Evolutionary conservation across 2,113 vertebrate species (phyloP).

Genomic region (Ornithorhynchus anatinus): DNA sequence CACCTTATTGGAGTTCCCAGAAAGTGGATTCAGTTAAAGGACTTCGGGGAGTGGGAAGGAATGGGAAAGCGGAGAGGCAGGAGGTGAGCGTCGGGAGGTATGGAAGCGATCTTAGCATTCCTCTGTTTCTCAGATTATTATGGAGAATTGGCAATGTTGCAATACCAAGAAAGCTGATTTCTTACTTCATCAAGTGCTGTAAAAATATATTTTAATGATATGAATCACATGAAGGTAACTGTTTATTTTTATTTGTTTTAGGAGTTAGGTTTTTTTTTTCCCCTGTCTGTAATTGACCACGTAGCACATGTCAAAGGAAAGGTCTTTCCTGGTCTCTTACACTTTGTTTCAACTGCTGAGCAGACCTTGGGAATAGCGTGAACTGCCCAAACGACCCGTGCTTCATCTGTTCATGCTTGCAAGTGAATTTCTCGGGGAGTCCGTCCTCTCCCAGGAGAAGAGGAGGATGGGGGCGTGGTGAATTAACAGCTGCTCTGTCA

Average conservation of each 20-base stretch:
- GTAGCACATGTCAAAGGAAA: conserved; percentile 54
- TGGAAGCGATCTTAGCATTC: conserved; percentile 62
- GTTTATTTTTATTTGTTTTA: conserved; percentile 58
- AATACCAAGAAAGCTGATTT: conserved; percentile 72
- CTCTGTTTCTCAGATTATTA: conserved; percentile 73
- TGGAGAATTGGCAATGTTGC: conserved; percentile 71
- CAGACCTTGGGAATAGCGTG: conserved; percentile 59
- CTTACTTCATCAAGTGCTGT: conserved; percentile 83
- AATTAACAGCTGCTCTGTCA: too few relatives aligned
- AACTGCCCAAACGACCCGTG: conserved; percentile 46
- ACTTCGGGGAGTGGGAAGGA: conserved; percentile 30
- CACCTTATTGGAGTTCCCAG: conserved; percentile 53
- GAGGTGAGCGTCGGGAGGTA: conserved; percentile 38
- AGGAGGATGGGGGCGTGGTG: background rate
- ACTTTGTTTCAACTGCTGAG: conserved; percentile 53
- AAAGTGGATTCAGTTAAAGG: conserved; percentile 44
- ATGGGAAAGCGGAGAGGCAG: conserved; percentile 49
- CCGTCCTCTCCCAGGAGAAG: background rate
- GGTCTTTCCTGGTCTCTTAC: conserved; percentile 60
- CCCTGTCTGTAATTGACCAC: conserved; percentile 27
- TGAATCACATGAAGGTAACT: conserved; percentile 72
- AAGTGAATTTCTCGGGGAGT: conserved; percentile 13
- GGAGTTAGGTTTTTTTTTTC: conserved; percentile 38
- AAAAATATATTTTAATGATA: conserved; percentile 78
- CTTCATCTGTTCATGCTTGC: conserved; percentile 8